Base-by-base conservation (phyloP, 1,140 invertebrate genomes). In the Brachionus sp. region DNA sequence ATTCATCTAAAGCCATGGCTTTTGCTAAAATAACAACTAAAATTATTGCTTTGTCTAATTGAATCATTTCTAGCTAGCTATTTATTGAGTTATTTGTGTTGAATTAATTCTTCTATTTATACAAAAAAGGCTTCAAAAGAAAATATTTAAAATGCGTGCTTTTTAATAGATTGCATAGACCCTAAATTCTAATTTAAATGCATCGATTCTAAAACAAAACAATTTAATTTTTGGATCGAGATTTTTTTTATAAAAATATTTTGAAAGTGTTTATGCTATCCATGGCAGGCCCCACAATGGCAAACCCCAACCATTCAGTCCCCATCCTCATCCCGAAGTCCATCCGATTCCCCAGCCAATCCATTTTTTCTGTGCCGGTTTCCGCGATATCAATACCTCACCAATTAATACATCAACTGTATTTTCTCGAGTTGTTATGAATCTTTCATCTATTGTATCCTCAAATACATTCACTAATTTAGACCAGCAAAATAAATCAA, bases 261-360 rank as follows among this genome's bases (percentile, higher is more conserved):
- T 9, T 35, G 5, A 50, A 46, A 0, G 19, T 25, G 37, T 73
- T 44, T 42, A 44, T 16, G 33, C 37, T 73, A n/a, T 19, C 35
- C 68, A 73, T 73, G 37, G 68, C 1, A 73, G 19, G 16, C 68
- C 68, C 68, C 68, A 73, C n/a, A 44, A 39, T 13, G 68, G 68
- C 37, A 73, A 33, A 10, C 68, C 68, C 37, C 68, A 73, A 1
- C 33, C 68, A 42, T 9, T 37, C n/a, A 35, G 16, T 16, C 37
- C 68, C 68, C 68, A 73, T 16, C 68, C 62, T 9, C 19, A 66
- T 66, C 19, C 62, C 10, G 4, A 19, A 9, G 4, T 66, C 62
- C 62, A 66, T 10, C 62, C 62, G 13, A 66, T 4, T 25, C 5
- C 62, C 62, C 62, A 66, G 12, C 62, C 68, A 12, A 73, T 39